Evolutionary conservation across 1,140 invertebrate genomes (phyloP), one percentile per base, ranked within the genome.

Genomic region (Agraylea sexmaculata): DNA sequence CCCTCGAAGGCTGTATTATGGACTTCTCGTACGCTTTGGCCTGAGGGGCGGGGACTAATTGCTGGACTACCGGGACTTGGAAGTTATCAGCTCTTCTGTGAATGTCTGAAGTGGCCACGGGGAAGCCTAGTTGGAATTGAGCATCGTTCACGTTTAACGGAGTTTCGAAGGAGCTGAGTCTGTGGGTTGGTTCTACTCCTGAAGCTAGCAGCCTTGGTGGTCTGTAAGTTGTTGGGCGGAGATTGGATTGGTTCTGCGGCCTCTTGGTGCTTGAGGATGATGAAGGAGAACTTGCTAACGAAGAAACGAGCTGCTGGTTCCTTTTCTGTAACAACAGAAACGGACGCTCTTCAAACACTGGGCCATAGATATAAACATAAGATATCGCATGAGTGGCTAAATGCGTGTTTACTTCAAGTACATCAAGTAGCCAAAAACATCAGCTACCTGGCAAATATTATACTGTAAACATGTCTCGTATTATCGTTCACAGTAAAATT

Each of bases 281-380:
- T 28, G 29, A 27, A 18, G 45, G 16, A 32, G 42, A 37, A 20
- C 40, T 41, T 12, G 35, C 40, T 22, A 18, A 22, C 42, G 38
- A 51, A 34, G 45, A 53, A 40, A 50, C 47, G 54, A 65, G 61
- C 54, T 56, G 58, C 44, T 52, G 55, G 60, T 67, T 67, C 58
- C 64, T 63, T 55, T 57, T 67, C 64, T 67, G 64, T 58, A 67
- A 67, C 60, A 67, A 50, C 48, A 50, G 48, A 57, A 56, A 49
- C 25, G 43, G 43, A 42, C 41, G 43, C 36, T 44, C 47, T 49
- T 49, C 47, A 49, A 40, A 48, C 39, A 38, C 38, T 44, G 46
- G 28, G 30, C 23, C 6, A 42, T 23, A 28, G 46, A 35, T 13
- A 40, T 21, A 17, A 37, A n/a, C n/a, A n/a, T n/a, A n/a, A n/a